phyloP scores from a whole-genome alignment of 2,113 vertebrate genomes.

The Entomyzon cyanotis region DNA sequence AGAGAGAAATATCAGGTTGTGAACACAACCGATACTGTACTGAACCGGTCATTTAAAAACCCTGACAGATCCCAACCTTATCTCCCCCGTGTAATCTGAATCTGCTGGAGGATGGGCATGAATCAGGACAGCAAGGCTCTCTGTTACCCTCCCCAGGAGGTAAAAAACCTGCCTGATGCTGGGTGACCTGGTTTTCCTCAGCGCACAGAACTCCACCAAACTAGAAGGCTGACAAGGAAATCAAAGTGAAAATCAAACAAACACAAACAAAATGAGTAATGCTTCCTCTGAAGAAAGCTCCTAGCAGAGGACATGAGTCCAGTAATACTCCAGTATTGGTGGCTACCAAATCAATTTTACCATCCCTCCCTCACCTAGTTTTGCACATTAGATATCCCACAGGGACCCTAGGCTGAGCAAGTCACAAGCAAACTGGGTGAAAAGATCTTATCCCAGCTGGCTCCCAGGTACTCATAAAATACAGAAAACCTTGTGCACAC shows the following conservation, averaged over 20 bases:
- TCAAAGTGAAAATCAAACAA: not conserved
- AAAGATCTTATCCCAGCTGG: not conserved
- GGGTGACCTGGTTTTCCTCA: not conserved
- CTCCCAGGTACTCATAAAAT: not conserved
- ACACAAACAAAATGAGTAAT: not conserved
- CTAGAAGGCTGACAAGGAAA: not conserved
- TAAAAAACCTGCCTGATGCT: not conserved
- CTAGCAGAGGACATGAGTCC: not conserved
- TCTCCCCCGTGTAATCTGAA: not conserved
- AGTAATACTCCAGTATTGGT: not conserved
- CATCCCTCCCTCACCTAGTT: not conserved
- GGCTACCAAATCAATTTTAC: not conserved
- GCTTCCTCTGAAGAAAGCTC: not conserved
- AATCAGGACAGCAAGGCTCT: conserved; percentile 10
- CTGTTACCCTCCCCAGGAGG: not conserved
- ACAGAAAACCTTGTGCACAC: not conserved
- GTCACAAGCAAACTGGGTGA: not conserved
- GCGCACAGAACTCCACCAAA: not conserved
- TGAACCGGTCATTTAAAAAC: not conserved
- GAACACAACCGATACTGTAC: not conserved
- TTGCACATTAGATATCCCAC: not conserved
- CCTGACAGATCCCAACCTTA: conserved; percentile 30
- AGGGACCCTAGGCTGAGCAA: not conserved
- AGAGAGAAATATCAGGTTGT: not conserved
- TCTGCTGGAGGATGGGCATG: conserved; percentile 10